Evolutionary conservation across 2,113 vertebrate species (phyloP).

Genomic region (Macrotus californicus): DNA sequence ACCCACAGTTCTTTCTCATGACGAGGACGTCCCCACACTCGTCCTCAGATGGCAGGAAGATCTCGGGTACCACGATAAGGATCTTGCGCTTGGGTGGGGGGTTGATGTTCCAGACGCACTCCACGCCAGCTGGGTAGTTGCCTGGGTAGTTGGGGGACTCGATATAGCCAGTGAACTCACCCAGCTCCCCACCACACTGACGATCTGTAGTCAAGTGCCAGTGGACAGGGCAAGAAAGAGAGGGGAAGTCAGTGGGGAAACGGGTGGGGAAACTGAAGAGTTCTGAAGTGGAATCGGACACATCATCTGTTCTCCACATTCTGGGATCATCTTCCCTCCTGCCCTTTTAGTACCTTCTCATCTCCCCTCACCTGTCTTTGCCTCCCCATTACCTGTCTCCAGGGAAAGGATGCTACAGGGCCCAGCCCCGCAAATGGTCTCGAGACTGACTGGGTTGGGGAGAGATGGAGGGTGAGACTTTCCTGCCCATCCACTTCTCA

Average conservation of each 20-base stretch:
- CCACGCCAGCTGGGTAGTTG: conserved; percentile 94
- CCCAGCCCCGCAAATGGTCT: not conserved
- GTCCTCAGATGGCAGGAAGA: conserved; percentile 97
- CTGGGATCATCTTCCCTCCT: not conserved
- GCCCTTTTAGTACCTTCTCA: not conserved
- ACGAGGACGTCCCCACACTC: conserved; percentile 97
- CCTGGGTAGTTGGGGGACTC: conserved; percentile 99
- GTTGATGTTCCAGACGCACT: conserved; percentile 99
- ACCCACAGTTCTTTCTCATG: conserved; percentile 99
- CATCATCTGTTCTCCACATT: not conserved
- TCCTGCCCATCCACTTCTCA: not conserved
- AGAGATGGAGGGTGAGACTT: not conserved
- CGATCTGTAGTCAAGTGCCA: conserved; percentile 82
- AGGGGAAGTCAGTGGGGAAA: conserved; percentile 35
- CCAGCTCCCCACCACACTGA: conserved; percentile 95
- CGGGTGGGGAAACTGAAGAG: not conserved
- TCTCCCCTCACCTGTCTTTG: not conserved
- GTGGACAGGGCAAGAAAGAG: not conserved
- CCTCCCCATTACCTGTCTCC: not conserved
- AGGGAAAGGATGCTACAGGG: not conserved
- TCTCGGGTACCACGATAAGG: conserved; percentile 97
- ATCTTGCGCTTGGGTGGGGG: conserved; percentile 98
- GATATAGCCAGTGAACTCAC: conserved; percentile 96
- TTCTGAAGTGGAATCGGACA: not conserved
- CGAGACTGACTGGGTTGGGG: not conserved